These are phyloP conservation scores for Mobula birostris DNA, from an alignment of 2,113 vertebrate genomes.

Conservation along the genomic window DNA sequence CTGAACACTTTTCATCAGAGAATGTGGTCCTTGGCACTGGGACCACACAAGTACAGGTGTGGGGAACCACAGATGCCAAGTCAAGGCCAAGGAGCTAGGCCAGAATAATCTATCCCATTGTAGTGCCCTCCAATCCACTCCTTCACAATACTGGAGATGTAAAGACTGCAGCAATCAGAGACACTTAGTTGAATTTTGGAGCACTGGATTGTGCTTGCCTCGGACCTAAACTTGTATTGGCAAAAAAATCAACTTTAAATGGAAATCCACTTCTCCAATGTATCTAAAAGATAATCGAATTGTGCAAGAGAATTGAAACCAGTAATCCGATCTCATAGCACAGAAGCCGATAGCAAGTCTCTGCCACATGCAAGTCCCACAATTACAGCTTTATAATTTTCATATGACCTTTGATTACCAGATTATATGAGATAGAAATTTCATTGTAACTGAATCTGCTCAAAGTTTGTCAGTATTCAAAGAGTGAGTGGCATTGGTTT, in stretches of 20 bases:
- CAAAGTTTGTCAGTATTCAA: not conserved
- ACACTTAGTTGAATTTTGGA: not conserved
- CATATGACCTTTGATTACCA: not conserved
- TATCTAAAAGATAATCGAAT: not conserved
- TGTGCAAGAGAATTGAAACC: not conserved
- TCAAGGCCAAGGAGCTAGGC: no score
- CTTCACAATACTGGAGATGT: not conserved
- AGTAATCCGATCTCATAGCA: not conserved
- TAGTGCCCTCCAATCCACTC: not conserved
- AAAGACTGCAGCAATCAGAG: not conserved
- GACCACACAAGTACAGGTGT: no score
- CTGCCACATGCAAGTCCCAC: conserved; percentile 18
- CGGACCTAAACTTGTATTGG: not conserved
- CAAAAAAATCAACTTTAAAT: not conserved
- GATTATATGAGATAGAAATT: not conserved
- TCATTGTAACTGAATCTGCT: conserved; percentile 6
- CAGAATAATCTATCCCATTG: no score
- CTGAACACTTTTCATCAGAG: no score
- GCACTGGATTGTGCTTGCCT: no score
- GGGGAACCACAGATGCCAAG: no score
- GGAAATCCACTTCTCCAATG: not conserved
- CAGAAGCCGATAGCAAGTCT: not conserved
- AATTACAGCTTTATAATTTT: conserved; percentile 29
- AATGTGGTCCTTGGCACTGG: no score
- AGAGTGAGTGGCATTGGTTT: not conserved